Evolutionary conservation across 1,140 invertebrate genomes (phyloP).

Genomic region (Tetragnatha versicolor): DNA sequence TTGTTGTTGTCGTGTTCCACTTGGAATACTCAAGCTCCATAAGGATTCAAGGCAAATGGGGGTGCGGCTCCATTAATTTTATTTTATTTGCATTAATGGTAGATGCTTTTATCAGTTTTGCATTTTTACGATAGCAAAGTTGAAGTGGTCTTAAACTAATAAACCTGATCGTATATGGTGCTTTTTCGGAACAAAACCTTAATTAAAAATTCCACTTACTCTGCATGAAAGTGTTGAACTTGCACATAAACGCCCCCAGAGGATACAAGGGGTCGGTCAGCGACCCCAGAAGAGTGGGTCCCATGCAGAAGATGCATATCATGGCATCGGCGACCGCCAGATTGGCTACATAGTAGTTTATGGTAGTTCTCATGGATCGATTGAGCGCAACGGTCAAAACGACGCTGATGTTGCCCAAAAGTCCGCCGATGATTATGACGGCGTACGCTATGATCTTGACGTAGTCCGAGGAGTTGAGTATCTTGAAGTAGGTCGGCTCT

Average conservation of each 20-base stretch:
- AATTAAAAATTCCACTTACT: constrained; percentile 62
- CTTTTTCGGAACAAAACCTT: no score
- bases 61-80: no score
- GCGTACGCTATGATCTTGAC: constrained; percentile 62
- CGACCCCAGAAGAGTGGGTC: constrained; percentile 64
- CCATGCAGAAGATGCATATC: constrained; percentile 66
- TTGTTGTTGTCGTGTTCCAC: no score
- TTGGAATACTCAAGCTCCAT: no score
- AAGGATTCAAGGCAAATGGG: no score
- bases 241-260: constrained; percentile 66
- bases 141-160: no score
- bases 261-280: constrained; percentile 60
- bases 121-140: no score
- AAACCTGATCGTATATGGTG: no score
- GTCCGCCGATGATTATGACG: constrained; percentile 60
- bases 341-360: constrained; percentile 65
- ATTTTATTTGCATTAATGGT: no score
- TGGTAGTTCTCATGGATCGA: constrained; percentile 63
- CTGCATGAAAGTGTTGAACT: constrained; percentile 66
- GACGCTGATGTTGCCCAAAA: constrained; percentile 66
- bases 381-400: constrained; percentile 67
- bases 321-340: constrained; percentile 64
- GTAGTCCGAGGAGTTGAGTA: constrained; percentile 36
- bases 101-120: no score
- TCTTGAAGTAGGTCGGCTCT: neutral